Evolutionary conservation across 2,113 vertebrate genomes (phyloP).

Genomic region (Colistium nudipinnis): DNA sequence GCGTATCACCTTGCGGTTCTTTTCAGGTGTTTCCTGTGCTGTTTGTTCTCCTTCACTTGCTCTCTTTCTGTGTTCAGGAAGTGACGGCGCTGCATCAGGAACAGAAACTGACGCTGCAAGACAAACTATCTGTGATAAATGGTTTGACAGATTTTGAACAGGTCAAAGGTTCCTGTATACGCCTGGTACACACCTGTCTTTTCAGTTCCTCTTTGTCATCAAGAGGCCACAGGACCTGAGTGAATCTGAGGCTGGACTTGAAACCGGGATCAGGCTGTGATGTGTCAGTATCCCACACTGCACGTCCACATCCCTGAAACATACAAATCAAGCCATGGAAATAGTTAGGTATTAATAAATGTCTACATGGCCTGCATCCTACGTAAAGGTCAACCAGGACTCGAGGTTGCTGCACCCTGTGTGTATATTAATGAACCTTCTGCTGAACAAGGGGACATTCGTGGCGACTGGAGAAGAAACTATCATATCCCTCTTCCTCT

Average conservation of each 20-base stretch:
- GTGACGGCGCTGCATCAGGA: constrained; percentile 84
- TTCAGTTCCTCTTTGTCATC: constrained; percentile 83
- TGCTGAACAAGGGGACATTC: constrained; percentile 78
- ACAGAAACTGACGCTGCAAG: constrained; percentile 85
- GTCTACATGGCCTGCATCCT: no score
- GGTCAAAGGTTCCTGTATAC: not conserved
- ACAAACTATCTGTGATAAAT: not conserved
- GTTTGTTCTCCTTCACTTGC: constrained; percentile 85
- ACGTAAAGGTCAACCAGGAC: constrained; percentile 30
- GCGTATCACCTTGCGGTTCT: constrained; percentile 73
- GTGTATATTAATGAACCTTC: constrained; percentile 37
- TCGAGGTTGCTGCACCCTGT: constrained; percentile 23
- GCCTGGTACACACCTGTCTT: constrained; percentile 74
- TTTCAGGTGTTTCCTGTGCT: constrained; percentile 82
- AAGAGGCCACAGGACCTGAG: constrained; percentile 77
- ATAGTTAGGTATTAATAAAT: no score
- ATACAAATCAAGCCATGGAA: no score
- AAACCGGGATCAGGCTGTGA: constrained; percentile 11
- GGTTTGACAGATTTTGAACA: accelerated
- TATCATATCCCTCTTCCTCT: constrained; percentile 20
- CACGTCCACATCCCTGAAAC: constrained; percentile 72
- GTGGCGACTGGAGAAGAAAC: constrained; percentile 65
- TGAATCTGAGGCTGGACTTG: constrained; percentile 26
- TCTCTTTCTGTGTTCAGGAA: constrained; percentile 89
- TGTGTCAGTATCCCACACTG: not conserved